These are phyloP conservation scores for Plectrocnemia conspersa DNA, from an alignment of 1,140 invertebrate species.

Conservation along the genomic window DNA sequence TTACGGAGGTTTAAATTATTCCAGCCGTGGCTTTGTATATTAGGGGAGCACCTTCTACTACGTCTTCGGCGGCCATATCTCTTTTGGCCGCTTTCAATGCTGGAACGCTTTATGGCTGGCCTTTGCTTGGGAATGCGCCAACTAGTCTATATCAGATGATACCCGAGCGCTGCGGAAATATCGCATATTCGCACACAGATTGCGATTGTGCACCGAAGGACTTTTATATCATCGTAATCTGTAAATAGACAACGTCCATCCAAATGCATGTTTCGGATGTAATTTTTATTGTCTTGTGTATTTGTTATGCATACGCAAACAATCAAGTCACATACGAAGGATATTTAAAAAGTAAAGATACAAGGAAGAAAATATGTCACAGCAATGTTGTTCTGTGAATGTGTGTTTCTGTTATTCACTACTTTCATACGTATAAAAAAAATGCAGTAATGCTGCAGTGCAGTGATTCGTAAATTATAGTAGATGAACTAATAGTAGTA, in stretches of 20 bases:
- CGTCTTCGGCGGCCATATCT: constrained; percentile 6
- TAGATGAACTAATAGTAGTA: no score
- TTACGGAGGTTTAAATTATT: constrained; percentile 14
- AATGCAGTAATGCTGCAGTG: no score
- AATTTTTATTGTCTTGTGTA: neutral
- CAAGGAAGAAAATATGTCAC: no score
- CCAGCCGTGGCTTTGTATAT: constrained; percentile 7
- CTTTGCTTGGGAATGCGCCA: constrained; percentile 4
- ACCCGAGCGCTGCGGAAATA: neutral
- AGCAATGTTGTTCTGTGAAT: no score
- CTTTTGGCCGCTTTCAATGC: constrained; percentile 7
- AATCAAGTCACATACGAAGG: neutral
- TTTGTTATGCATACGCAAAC: neutral
- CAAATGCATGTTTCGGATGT: neutral
- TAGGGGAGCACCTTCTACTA: constrained; percentile 2
- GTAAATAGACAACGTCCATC: neutral
- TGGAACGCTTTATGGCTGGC: constrained; percentile 9
- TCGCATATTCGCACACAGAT: neutral
- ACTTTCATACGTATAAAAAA: no score
- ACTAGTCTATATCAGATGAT: constrained; percentile 1
- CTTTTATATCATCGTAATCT: neutral
- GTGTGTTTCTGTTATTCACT: no score
- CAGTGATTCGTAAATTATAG: no score
- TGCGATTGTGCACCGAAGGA: neutral
- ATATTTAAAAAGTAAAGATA: no score